A percentile compares a stretch with the other conserved stretches of the same genome.
phyloP scores from a whole-genome alignment of 2,797 vertebrate species.

The Okamejei kenojei region DNA sequence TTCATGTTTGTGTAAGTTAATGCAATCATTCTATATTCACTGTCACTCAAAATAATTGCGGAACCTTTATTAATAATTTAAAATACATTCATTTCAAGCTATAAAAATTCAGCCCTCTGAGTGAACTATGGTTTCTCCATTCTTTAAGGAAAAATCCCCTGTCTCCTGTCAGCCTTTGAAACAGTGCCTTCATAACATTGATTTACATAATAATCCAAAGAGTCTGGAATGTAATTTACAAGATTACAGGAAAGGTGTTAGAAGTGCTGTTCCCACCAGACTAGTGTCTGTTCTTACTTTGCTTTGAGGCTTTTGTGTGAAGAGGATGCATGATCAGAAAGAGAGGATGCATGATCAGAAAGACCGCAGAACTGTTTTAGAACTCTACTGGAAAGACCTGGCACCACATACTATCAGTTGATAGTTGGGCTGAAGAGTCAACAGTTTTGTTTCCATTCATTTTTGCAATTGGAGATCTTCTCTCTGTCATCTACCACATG shows the following conservation, averaged over 20 bases:
- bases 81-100: neutral
- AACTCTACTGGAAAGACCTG: too few species aligned
- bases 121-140: neutral
- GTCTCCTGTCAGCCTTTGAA: neutral
- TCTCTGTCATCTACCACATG: too few species aligned
- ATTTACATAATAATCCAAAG: neutral
- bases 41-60: neutral
- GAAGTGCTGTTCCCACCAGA: neutral
- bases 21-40: neutral
- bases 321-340: too few species aligned
- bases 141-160: neutral
- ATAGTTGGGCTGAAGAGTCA: too few species aligned
- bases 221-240: neutral
- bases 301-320: too few species aligned
- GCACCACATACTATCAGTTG: too few species aligned
- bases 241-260: neutral
- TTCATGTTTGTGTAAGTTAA: neutral
- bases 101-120: neutral
- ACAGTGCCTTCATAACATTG: neutral
- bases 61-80: neutral
- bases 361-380: too few species aligned
- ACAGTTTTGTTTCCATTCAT: too few species aligned
- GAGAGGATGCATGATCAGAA: too few species aligned
- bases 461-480: too few species aligned
- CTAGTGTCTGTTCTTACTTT: neutral